Conservation (phyloP, 2,888 invertebrate genomes). For the Caenorhabditis panamensis region DNA sequence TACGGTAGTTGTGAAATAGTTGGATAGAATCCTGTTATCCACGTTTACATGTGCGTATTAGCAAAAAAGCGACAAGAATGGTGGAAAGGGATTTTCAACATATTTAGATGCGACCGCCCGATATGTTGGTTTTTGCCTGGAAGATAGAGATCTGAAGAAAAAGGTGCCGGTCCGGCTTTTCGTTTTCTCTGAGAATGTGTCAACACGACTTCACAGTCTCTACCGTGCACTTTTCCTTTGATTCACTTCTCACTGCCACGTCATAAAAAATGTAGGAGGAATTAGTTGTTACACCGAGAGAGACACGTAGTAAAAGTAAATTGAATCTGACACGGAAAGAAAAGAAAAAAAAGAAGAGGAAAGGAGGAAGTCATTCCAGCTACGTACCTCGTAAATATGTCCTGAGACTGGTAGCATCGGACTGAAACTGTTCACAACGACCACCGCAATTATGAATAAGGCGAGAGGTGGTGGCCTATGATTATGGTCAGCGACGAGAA, state of each 20-base stretch:
- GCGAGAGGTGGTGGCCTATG: background rate
- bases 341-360: too few relatives aligned
- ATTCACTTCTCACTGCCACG: background rate
- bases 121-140: slow-evolving; percentile 9
- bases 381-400: background rate
- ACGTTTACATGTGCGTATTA: background rate
- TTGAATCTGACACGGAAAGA: too few relatives aligned
- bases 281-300: background rate
- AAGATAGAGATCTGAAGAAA: slow-evolving; percentile 25
- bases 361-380: background rate
- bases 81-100: slow-evolving; percentile 25
- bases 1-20: too few relatives aligned
- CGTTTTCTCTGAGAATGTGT: background rate
- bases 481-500: slow-evolving; percentile 4
- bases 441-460: slow-evolving; percentile 14
- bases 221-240: background rate
- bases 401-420: too few relatives aligned
- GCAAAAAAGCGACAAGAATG: background rate
- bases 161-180: slow-evolving; percentile 39
- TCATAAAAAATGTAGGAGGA: background rate
- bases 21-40: background rate
- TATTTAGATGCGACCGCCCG: slow-evolving; percentile 6
- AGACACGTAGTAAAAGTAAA: slow-evolving; percentile 8
- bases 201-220: background rate
- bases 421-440: slow-evolving; percentile 6